Evolutionary conservation across 2,113 vertebrate species (phyloP), one percentile per base, ranked within the genome.

Genomic region (Otolemur garnettii): DNA sequence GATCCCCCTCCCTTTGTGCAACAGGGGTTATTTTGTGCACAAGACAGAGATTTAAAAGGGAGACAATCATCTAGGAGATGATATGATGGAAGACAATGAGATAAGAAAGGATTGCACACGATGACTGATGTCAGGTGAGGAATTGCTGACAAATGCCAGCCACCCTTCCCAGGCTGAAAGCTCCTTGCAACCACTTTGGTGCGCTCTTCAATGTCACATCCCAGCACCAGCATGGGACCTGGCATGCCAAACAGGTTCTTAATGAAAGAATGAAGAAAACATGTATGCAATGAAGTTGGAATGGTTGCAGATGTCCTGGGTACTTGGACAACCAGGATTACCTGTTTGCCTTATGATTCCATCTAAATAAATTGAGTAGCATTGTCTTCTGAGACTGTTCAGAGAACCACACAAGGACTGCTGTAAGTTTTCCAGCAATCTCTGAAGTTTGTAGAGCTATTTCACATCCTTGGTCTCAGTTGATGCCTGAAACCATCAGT

Each of bases 281-380:
- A 2, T 38, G 38, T 4, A 38, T 38, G 38, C 38, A 38, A 38
- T 38, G 38, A 38, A 38, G 38, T 38, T 38, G 38, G 45, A 14
- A 10, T 1, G 17, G 1, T 0, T 42, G 22, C 2, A 26, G 21
- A 22, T 14, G 0, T 7, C 4, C 18, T n/a, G 26, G 15, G 38
- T 42, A 4, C 64, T 21, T 7, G 1, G n/a, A 33, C n/a, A 38
- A 50, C 15, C 17, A 14, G 19, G 6, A 3, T 64, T 1, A 10
- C 24, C 71, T 77, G 59, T 24, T 53, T 18, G 8, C 24, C 15
- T 88, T 15, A 28, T 18, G 50, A 17, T 5, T 80, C 50, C 60
- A 24, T 81, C n/a, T 13, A 28, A 75, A 15, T 7, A 38, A 38
- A 14, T 0, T 22, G 30, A 17, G 24, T 33, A 50, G 35, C 14